phyloP scores from a whole-genome alignment of 2,888 invertebrate species.

The Drosophila kuntzei region DNA sequence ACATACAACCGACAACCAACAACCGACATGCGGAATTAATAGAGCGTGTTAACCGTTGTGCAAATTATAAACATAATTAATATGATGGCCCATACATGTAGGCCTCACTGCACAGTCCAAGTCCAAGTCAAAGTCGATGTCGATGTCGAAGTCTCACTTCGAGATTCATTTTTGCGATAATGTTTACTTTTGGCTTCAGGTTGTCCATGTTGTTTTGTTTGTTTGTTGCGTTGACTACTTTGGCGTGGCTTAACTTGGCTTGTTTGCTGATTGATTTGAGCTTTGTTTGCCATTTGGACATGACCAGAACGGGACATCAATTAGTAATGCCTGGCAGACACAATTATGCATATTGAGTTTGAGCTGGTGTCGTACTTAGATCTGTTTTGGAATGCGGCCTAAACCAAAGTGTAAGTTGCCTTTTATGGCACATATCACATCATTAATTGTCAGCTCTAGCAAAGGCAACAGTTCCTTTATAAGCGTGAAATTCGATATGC shows the following conservation, averaged over 20 bases:
- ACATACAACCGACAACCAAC: constrained; percentile 26
- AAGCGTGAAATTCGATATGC: constrained; percentile 43
- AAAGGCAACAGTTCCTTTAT: constrained; percentile 30
- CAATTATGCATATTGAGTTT: constrained; percentile 75
- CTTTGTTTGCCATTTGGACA: constrained; percentile 76
- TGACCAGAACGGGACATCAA: constrained; percentile 75
- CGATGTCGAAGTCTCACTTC: constrained; percentile 42
- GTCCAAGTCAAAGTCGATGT: constrained; percentile 37
- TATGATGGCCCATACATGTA: constrained; percentile 69
- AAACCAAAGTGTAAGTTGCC: constrained; percentile 35
- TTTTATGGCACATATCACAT: constrained; percentile 46
- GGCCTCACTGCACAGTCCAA: constrained; percentile 19
- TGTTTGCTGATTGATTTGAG: constrained; percentile 79
- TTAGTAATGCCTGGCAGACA: constrained; percentile 77
- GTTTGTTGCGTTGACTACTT: constrained; percentile 36
- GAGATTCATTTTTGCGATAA: constrained; percentile 74
- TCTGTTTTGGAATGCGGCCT: constrained; percentile 25
- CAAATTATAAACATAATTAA: constrained; percentile 82
- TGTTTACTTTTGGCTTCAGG: constrained; percentile 76
- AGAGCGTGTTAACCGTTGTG: constrained; percentile 83
- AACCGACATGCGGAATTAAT: constrained; percentile 72
- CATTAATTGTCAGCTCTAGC: constrained; percentile 43
- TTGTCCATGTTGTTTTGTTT: constrained; percentile 46
- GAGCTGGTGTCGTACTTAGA: constrained; percentile 22
- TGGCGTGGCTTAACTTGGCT: constrained; percentile 34